Evolutionary conservation across 1,140 invertebrate species (phyloP).

Genomic region (Brachionus plicatilis): DNA sequence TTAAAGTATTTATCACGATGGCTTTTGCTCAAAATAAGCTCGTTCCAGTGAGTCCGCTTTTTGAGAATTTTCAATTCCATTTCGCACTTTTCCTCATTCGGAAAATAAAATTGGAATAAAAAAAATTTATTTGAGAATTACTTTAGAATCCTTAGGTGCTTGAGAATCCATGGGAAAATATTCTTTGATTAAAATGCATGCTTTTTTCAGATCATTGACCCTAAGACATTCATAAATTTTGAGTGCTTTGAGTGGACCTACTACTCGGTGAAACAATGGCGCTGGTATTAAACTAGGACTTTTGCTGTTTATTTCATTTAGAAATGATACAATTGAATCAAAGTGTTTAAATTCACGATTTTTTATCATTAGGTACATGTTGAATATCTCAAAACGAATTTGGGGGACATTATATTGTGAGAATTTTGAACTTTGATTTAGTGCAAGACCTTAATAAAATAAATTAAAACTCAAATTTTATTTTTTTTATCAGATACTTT

Average conservation of each 20-base stretch:
- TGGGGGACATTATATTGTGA: not conserved
- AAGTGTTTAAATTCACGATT: not conserved
- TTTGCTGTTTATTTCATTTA: not conserved
- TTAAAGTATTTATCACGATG: not conserved
- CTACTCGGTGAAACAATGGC: not conserved
- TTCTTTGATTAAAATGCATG: not conserved
- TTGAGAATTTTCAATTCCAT: conserved; percentile 5
- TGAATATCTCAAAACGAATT: not conserved
- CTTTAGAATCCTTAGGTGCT: not conserved
- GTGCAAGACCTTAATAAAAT: not conserved
- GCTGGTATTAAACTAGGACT: not conserved
- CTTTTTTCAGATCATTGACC: not conserved
- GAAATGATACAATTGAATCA: not conserved
- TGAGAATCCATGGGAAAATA: not conserved
- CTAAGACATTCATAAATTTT: conserved; percentile 17
- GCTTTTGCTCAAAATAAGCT: not conserved
- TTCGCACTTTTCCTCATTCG: not conserved
- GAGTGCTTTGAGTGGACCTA: not conserved
- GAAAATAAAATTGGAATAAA: not conserved
- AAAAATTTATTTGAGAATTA: not conserved
- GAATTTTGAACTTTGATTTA: not conserved
- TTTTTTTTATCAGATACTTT: not conserved
- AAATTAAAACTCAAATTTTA: not conserved
- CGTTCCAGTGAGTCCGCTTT: not conserved
- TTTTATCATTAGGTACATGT: conserved; percentile 16